phyloP scores from a whole-genome alignment of 2,888 invertebrate species.

The Gasteruption jaculator region DNA sequence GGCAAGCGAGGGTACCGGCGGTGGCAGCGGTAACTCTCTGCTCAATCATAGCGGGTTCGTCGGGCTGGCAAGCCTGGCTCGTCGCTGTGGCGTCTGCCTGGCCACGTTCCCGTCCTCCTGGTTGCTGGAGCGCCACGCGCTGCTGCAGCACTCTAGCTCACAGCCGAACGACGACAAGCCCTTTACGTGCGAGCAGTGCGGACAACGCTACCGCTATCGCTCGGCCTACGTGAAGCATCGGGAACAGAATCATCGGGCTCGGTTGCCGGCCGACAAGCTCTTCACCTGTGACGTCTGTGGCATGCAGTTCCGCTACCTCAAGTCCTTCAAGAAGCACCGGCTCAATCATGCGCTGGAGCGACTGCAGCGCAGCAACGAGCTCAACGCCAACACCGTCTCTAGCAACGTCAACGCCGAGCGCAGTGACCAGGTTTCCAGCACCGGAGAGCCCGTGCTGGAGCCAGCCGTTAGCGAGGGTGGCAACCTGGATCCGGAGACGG shows the following conservation, averaged over 20 bases:
- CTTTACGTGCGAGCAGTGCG: constrained; percentile 88
- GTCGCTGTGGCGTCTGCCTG: constrained; percentile 77
- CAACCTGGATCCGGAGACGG: constrained; percentile 56
- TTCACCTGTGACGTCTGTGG: constrained; percentile 90
- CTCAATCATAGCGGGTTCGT: constrained; percentile 38
- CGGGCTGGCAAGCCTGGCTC: constrained; percentile 44
- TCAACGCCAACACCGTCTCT: constrained; percentile 4
- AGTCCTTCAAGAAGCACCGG: constrained; percentile 86
- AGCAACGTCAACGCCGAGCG: constrained; percentile 46
- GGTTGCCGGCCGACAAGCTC: constrained; percentile 82
- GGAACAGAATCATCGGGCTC: constrained; percentile 83
- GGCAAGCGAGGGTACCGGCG: constrained; percentile 44
- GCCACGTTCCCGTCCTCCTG: constrained; percentile 85
- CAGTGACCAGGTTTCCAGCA: constrained; percentile 68
- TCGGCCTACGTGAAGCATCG: constrained; percentile 82
- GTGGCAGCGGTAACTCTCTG: constrained; percentile 38
- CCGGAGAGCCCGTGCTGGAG: constrained; percentile 62
- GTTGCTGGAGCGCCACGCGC: constrained; percentile 81
- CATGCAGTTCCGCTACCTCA: constrained; percentile 85
- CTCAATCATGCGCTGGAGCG: constrained; percentile 82
- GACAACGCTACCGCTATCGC: constrained; percentile 83
- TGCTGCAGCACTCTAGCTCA: constrained; percentile 75
- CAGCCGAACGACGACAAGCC: constrained; percentile 75
- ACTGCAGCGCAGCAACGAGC: constrained; percentile 59
- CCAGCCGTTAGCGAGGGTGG: constrained; percentile 56